Evolutionary conservation across 2,113 vertebrate genomes (phyloP), one percentile per base, ranked within the genome.

Genomic region (Tetraodon nigroviridis): DNA sequence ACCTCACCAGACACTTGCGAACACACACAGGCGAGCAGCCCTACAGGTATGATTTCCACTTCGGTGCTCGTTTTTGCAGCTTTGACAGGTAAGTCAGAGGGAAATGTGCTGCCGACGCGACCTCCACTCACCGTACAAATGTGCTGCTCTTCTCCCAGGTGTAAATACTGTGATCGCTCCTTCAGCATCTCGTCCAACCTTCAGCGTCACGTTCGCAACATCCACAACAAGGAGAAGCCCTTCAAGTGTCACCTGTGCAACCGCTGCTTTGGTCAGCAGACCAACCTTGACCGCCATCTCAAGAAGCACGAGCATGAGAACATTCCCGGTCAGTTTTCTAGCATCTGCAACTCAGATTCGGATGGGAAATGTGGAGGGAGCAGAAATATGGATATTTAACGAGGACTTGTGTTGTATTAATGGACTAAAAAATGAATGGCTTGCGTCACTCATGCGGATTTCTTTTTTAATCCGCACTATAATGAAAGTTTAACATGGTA

Each of bases 131-230:
- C 15, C 18, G 54, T 40, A 15, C 63, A 64, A 54, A 8, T 22
- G 2, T 69, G 16, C 62, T 62, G 69, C 42, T 82, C 29, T 82
- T 75, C 82, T 27, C 64, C n/a, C 91, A 99, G 97, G 92, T 99
- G 97, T 92, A 99, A 99, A 91, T 99, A 99, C 91, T 99, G 97
- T 79, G 97, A 99, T 91, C 93, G 97, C 71, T 99, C 96, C 3
- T 99, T 99, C 92, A 99, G 97, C 92, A 99, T 99, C 83, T 99
- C 97, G 62, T 99, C 97, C 79, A 99, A 99, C 88, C 94, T 99
- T 51, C 97, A 99, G 86, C 91, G 97, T 69, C 97, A 99, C 27
- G 97, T 99, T 19, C 92, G 97, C n/a, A 99, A 99, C 88, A 99
- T 99, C 82, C 97, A 99, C 79, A 99, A 99, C 90, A 99, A 99